phyloP scores from a whole-genome alignment of 2,797 vertebrate species.

The Urophycis tenuis region DNA sequence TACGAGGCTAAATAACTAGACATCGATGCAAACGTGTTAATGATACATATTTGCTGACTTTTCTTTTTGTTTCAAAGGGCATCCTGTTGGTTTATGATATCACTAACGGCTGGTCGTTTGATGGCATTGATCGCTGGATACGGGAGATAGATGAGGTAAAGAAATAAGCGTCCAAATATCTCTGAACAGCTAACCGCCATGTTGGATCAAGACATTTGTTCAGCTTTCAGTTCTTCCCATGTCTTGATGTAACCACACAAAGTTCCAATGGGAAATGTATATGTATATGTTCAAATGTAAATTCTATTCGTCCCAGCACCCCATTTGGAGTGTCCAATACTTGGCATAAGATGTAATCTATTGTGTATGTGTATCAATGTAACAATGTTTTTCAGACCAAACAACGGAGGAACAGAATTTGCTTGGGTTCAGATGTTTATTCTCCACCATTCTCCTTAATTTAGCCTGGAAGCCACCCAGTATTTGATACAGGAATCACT shows the following conservation, averaged over 20 bases:
- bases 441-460: not conserved
- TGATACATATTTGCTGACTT: conserved; percentile 1
- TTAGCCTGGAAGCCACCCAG: not conserved
- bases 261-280: not conserved
- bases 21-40: not conserved
- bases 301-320: not conserved
- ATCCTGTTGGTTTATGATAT: conserved; percentile 98
- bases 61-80: conserved; percentile 70
- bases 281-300: not conserved
- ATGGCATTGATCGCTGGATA: conserved; percentile 98
- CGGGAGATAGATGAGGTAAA: conserved; percentile 96
- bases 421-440: not conserved
- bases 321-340: no score
- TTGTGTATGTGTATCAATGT: no score
- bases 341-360: no score
- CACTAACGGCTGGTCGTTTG: conserved; percentile 97
- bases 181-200: not conserved
- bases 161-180: not conserved
- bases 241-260: not conserved
- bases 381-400: no score
- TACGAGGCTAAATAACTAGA: not conserved
- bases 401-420: no score
- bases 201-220: no score
- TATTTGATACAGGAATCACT: not conserved
- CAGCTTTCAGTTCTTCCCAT: no score